phyloP scores from a whole-genome alignment of 2,113 vertebrate genomes.

The Leptodactylus fuscus region DNA sequence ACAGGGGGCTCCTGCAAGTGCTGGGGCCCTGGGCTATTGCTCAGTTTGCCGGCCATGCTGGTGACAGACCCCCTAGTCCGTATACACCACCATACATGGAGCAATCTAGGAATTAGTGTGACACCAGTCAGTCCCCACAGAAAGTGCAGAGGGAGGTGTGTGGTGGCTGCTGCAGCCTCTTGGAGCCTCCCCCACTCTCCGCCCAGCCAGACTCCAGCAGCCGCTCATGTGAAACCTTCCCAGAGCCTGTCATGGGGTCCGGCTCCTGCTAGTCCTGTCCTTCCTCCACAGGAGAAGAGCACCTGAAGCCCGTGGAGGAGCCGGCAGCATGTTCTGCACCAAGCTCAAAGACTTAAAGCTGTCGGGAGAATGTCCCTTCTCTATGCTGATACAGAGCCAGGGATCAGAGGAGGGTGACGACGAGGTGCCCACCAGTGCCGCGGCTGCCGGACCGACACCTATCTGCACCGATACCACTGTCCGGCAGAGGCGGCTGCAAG shows the following conservation, averaged over 20 bases:
- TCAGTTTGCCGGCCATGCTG: too few species aligned
- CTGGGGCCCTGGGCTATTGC: too few species aligned
- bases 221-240: constrained; percentile 28
- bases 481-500: constrained; percentile 60
- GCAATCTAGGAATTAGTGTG: too few species aligned
- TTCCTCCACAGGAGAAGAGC: neutral
- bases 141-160: constrained; percentile 44
- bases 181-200: constrained; percentile 48
- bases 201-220: constrained; percentile 18
- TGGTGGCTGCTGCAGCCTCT: neutral
- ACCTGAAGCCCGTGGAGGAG: constrained; percentile 53
- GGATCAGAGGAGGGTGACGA: constrained; percentile 79
- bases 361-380: constrained; percentile 94
- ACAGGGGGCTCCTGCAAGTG: too few species aligned
- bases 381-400: constrained; percentile 77
- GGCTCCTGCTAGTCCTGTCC: constrained; percentile 54
- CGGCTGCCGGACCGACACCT: constrained; percentile 74
- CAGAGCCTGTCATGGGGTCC: constrained; percentile 23
- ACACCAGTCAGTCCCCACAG: too few species aligned
- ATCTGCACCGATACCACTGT: constrained; percentile 70
- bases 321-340: constrained; percentile 90
- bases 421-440: constrained; percentile 64
- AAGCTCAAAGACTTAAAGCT: constrained; percentile 96
- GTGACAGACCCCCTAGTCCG: too few species aligned
- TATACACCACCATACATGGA: too few species aligned